phyloP scores from a whole-genome alignment of 2,888 invertebrate genomes.

The Hirtodrosophila trivittata region DNA sequence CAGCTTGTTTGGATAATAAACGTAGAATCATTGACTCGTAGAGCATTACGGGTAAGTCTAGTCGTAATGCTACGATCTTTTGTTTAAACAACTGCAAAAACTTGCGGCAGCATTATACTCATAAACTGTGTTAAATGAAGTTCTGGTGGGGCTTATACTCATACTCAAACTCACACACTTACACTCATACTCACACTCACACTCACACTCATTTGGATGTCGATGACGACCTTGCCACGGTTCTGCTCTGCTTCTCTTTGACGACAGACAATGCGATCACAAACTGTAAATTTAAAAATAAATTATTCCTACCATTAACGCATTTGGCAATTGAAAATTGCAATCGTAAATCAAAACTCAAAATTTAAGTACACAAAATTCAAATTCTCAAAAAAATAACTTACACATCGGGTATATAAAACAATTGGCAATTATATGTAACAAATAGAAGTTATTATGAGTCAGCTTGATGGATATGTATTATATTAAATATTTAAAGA shows the following conservation, averaged over 20 bases:
- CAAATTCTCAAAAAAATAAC: background rate
- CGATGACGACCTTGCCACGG: slow-evolving; percentile 61
- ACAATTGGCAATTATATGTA: too few relatives aligned
- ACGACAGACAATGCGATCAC: slow-evolving; percentile 40
- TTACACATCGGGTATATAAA: too few relatives aligned
- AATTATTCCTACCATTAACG: slow-evolving; percentile 4
- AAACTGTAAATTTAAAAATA: slow-evolving; percentile 28
- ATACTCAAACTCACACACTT: too few relatives aligned
- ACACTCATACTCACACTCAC: too few relatives aligned
- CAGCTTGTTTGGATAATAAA: slow-evolving; percentile 48
- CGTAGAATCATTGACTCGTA: slow-evolving; percentile 2
- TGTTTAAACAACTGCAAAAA: slow-evolving; percentile 63
- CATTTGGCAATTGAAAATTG: slow-evolving; percentile 42
- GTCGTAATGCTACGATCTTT: slow-evolving; percentile 10
- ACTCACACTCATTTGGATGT: too few relatives aligned
- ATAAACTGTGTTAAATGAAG: slow-evolving; percentile 63
- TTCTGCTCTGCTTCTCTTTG: slow-evolving; percentile 70
- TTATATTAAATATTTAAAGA: too few relatives aligned
- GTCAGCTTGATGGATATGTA: too few relatives aligned
- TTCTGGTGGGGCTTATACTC: slow-evolving; percentile 39
- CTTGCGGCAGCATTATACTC: slow-evolving; percentile 21
- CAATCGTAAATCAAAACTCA: slow-evolving; percentile 5
- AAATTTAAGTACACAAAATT: slow-evolving; percentile 1
- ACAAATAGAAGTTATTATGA: too few relatives aligned
- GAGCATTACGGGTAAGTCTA: background rate